Percentiles rank a stretch among this genome's conserved stretches.
Evolutionary conservation across 1,140 invertebrate genomes (phyloP).

Genomic region (Pinna nobilis): DNA sequence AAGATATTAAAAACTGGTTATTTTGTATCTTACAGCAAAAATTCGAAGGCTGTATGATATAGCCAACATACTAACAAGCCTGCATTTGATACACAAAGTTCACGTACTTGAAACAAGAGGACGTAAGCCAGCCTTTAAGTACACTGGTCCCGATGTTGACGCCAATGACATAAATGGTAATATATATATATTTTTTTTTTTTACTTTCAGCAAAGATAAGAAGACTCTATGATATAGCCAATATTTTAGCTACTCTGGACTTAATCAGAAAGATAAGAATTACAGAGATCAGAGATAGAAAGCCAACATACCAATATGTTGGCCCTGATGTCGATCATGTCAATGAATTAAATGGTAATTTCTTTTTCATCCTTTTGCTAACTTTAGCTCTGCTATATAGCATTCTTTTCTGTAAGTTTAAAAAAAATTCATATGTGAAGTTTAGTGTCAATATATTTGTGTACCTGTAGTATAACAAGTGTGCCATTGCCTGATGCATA

Average conservation of each 20-base stretch:
- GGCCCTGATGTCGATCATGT: slow-evolving; percentile 77
- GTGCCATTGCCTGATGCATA: background rate
- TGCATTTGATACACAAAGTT: slow-evolving; percentile 81
- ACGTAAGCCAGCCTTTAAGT: slow-evolving; percentile 81
- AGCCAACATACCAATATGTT: slow-evolving; percentile 83
- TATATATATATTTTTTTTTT: slow-evolving; percentile 36
- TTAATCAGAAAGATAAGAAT: slow-evolving; percentile 81
- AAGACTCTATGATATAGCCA: slow-evolving; percentile 85
- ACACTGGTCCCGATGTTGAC: slow-evolving; percentile 78
- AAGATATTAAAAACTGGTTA: too few species aligned
- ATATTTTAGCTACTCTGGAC: slow-evolving; percentile 82
- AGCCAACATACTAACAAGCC: too few species aligned
- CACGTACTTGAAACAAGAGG: slow-evolving; percentile 76
- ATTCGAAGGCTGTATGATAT: too few species aligned
- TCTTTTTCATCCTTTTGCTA: background rate
- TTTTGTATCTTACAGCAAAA: too few species aligned
- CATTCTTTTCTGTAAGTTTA: background rate
- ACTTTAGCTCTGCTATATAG: background rate
- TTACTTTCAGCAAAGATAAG: slow-evolving; percentile 79
- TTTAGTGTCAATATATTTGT: too few species aligned
- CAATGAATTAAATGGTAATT: slow-evolving; percentile 34
- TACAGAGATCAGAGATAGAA: slow-evolving; percentile 78
- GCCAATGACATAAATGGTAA: slow-evolving; percentile 46
- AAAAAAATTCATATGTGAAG: too few species aligned
- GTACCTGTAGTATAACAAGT: too few species aligned